Evolutionary conservation across 2,888 invertebrate species (phyloP), one percentile per base, ranked within the genome.

Genomic region (Leucania comma): DNA sequence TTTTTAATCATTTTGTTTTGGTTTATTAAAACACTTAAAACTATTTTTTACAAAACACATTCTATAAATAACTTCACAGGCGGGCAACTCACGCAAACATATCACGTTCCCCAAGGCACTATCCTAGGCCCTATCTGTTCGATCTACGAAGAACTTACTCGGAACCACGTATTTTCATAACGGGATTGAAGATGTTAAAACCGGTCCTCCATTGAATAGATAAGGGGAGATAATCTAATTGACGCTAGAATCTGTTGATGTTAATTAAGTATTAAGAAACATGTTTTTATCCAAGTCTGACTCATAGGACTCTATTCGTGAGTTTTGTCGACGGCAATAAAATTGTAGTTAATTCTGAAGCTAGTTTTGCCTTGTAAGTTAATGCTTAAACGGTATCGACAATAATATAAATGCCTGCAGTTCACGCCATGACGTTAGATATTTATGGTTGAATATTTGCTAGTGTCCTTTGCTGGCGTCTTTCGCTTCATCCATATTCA

Each of bases 221-320:
- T 84, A 78, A 83, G 65, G 69, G 53, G 54, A 80, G 83, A 84
- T 84, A 84, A 48, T 68, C 71, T 83, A 84, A 84, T 83, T 81
- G 80, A 78, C 75, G 64, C 60, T 42, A 68, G 72, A 72, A 75
- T 69, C 67, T 32, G n/a, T 69, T 65, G 63, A 68, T 75, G 77
- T 73, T 79, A 83, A 81, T 72, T 81, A 83, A 81, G 68, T 76
- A 81, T 82, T 74, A 62, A 74, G 68, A 80, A 77, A 82, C 84
- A 57, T 59, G 84, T 83, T 75, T 72, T 72, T 53, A 74, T 78
- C 61, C 32, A 65, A 62, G 46, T 32, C 54, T 80, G 81, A 73
- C 64, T 77, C 80, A 77, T 48, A 67, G 53, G 32, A 68, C 56
- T 66, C 35, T 66, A 51, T 72, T 53, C 60, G 63, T 68, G 42